Conservation (phyloP, 1,140 invertebrate genomes). For the Anagrus nilaparvatae region DNA sequence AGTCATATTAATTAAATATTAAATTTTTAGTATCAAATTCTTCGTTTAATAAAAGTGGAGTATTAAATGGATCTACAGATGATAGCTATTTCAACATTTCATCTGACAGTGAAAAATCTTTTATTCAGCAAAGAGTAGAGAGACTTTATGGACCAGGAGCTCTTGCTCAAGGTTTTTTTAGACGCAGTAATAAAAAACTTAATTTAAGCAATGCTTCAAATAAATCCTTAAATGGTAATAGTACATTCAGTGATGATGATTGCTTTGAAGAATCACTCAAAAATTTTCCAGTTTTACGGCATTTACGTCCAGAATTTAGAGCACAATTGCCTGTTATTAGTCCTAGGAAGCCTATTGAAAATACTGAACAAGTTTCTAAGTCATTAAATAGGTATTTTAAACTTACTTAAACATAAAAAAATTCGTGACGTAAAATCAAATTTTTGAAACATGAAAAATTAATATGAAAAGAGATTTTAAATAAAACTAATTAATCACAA, state of each 20-base stretch:
- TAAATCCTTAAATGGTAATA: slow-evolving; percentile 37
- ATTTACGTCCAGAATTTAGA: slow-evolving; percentile 72
- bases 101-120: slow-evolving; percentile 56
- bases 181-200: slow-evolving; percentile 29
- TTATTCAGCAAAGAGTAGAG: slow-evolving; percentile 80
- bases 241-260: slow-evolving; percentile 30
- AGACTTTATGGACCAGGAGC: slow-evolving; percentile 77
- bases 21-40: slow-evolving; percentile 28
- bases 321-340: slow-evolving; percentile 66
- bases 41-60: slow-evolving; percentile 25
- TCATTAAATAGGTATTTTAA: slow-evolving; percentile 31
- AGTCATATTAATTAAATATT: too few species aligned
- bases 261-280: slow-evolving; percentile 37
- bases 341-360: slow-evolving; percentile 44
- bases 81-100: slow-evolving; percentile 15
- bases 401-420: slow-evolving; percentile 1
- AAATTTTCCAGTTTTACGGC: slow-evolving; percentile 62
- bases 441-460: too few species aligned
- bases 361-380: slow-evolving; percentile 37
- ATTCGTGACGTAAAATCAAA: background rate
- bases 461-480: too few species aligned
- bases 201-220: slow-evolving; percentile 35
- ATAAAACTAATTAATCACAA: too few species aligned
- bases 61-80: slow-evolving; percentile 27
- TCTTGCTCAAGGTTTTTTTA: slow-evolving; percentile 67